Evolutionary conservation across 2,113 vertebrate species (phyloP).

Genomic region (Pycnonotus jocosus): DNA sequence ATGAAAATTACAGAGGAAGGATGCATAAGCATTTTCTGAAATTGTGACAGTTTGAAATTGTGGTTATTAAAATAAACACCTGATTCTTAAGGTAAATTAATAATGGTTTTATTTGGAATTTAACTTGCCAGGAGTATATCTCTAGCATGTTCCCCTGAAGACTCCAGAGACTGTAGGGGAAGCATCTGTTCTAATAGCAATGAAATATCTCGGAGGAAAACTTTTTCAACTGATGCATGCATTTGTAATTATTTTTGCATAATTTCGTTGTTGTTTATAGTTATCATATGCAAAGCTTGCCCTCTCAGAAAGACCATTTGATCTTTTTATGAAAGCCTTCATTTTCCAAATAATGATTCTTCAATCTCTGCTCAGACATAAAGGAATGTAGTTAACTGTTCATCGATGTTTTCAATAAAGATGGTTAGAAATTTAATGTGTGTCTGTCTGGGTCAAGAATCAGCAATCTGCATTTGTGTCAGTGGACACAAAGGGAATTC

Average conservation of each 20-base stretch:
- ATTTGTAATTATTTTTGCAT: slow-evolving; percentile 42
- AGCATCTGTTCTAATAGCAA: slow-evolving; percentile 55
- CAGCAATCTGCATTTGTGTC: not conserved
- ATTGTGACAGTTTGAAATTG: not conserved
- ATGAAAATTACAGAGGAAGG: not conserved
- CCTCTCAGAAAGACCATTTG: not conserved
- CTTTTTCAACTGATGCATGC: slow-evolving; percentile 60
- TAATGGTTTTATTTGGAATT: not conserved
- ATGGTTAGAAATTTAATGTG: not conserved
- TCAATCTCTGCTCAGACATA: not conserved
- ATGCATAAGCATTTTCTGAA: not conserved
- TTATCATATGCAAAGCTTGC: not conserved
- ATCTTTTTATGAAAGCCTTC: not conserved
- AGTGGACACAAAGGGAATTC: not conserved
- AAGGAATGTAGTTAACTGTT: not conserved
- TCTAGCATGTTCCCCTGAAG: slow-evolving; percentile 5
- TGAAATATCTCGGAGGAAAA: slow-evolving; percentile 48
- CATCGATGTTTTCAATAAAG: not conserved
- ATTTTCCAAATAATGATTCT: not conserved
- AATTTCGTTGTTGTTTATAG: slow-evolving; percentile 12
- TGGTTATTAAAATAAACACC: not conserved
- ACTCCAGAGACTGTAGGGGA: slow-evolving; percentile 27
- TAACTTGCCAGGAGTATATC: not conserved
- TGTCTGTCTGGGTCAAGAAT: not conserved
- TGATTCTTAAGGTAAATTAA: not conserved